These are phyloP conservation scores for Lasioglossum albipes DNA, from an alignment of 1,140 invertebrate species.

Conservation along the genomic window DNA sequence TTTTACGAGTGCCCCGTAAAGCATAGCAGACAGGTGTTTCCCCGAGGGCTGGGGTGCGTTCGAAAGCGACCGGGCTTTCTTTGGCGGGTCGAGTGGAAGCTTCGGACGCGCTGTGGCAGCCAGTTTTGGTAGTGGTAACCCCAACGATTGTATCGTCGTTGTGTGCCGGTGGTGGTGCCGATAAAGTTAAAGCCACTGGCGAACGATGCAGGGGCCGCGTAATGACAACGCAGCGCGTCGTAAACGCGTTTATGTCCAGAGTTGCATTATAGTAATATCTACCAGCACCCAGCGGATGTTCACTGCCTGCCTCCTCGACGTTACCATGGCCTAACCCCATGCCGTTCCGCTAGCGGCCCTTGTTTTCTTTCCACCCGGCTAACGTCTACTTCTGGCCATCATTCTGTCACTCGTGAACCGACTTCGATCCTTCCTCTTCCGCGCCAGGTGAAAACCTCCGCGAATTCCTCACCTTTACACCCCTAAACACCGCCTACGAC, in stretches of 20 bases:
- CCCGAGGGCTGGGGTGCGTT: slow-evolving; percentile 20
- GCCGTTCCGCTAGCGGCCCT: slow-evolving; percentile 31
- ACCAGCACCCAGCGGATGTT: slow-evolving; percentile 71
- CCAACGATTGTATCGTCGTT: slow-evolving; percentile 55
- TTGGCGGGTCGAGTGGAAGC: slow-evolving; percentile 7
- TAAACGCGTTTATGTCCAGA: slow-evolving; percentile 80
- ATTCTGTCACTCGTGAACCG: slow-evolving; percentile 16
- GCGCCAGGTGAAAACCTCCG: neutral
- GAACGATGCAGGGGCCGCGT: slow-evolving; percentile 77
- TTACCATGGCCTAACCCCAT: slow-evolving; percentile 51
- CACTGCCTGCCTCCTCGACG: slow-evolving; percentile 61
- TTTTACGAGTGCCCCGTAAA: slow-evolving; percentile 71
- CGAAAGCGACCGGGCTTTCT: slow-evolving; percentile 16
- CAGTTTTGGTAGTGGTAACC: slow-evolving; percentile 54
- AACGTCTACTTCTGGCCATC: slow-evolving; percentile 33
- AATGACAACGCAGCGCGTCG: slow-evolving; percentile 80
- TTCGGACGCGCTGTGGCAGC: neutral
- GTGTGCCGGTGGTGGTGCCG: slow-evolving; percentile 68
- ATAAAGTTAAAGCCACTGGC: slow-evolving; percentile 78
- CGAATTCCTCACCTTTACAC: neutral
- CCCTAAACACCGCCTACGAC: neutral
- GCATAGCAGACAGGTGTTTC: slow-evolving; percentile 70
- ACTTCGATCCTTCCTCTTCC: slow-evolving; percentile 30
- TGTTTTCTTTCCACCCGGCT: slow-evolving; percentile 49
- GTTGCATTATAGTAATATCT: slow-evolving; percentile 80